phyloP scores from a whole-genome alignment of 2,113 vertebrate species.

The Phaethornis superciliosus region DNA sequence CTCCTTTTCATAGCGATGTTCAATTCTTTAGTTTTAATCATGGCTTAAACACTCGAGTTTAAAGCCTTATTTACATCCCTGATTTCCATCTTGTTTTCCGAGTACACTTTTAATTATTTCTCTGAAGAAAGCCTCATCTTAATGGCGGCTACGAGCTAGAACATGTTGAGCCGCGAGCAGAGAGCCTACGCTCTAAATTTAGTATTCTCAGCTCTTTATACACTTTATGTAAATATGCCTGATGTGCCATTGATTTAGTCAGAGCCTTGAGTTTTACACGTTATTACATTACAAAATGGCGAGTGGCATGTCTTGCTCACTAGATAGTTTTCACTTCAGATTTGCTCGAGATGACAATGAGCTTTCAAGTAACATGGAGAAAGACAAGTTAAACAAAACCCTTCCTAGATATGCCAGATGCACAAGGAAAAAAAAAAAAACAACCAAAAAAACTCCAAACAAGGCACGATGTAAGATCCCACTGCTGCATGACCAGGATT shows the following conservation, averaged over 20 bases:
- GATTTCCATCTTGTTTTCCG: neutral
- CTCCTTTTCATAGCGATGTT: rapidly evolving
- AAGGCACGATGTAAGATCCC: neutral
- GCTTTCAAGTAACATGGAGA: neutral
- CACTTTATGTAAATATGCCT: slow-evolving; percentile 44
- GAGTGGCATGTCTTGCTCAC: neutral
- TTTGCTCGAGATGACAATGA: neutral
- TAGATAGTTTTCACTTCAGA: neutral
- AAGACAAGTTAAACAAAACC: neutral
- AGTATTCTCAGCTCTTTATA: slow-evolving; percentile 39
- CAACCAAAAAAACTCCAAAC: neutral
- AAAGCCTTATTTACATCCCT: neutral
- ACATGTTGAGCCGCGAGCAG: neutral
- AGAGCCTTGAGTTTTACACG: neutral
- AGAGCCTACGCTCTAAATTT: slow-evolving; percentile 42
- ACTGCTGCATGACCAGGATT: rapidly evolving
- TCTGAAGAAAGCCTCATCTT: neutral
- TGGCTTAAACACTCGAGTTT: rapidly evolving
- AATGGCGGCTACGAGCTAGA: slow-evolving; percentile 18
- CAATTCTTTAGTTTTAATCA: neutral
- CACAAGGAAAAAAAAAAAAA: too few relatives aligned
- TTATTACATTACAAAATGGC: slow-evolving; percentile 17
- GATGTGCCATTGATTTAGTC: slow-evolving; percentile 33
- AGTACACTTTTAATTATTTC: neutral
- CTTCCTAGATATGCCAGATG: neutral